Evolutionary conservation across 2,888 invertebrate genomes (phyloP), one percentile per base, ranked within the genome.

Genomic region (Eudiplozoon nipponicum): DNA sequence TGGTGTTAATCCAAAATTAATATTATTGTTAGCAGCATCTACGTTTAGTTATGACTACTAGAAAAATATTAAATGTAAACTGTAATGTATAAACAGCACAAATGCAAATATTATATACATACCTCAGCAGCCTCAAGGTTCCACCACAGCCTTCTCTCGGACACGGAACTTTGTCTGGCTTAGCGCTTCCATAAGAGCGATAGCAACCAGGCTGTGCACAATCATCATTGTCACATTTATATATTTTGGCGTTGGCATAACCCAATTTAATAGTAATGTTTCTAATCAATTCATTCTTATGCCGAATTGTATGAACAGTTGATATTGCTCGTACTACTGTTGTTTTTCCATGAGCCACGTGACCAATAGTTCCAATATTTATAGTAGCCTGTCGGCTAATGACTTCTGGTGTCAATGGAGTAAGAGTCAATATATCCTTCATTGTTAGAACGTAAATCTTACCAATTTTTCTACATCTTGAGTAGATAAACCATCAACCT

Each of bases 191-290:
- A 42, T 78, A 80, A 2, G 90, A 86, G 51, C 78, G 76, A 63
- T 77, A 94, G 54, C 78, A 77, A 1, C 73, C 72, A 1, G 94
- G 94, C 45, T 90, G 67, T 1, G 81, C 74, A 60, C 94, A 90
- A 56, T 74, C 74, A 17, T 72, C 70, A 59, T 80, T 80, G 62
- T 84, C 77, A 61, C 94, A 98, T 64, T 84, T 78, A 65, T 84
- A 98, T 56, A 94, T 86, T 67, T 61, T 44, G 3, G 66, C 65
- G 54, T 65, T 65, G 13, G 65, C 65, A 52, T 65, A 65, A 31
- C 90, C 94, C 57, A 94, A 67, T 66, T 94, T 98, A 57, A 98
- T 94, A 38, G 94, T 94, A 60, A 98, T 98, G 60, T 94, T 98
- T 53, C 94, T 69, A 59, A 90, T 90, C 50, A 94, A 63, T 61